Percentiles rank a stretch among this genome's conserved stretches.
These are phyloP conservation scores for Carassius auratus DNA, from an alignment of 2,113 vertebrate species.

Conservation along the genomic window DNA sequence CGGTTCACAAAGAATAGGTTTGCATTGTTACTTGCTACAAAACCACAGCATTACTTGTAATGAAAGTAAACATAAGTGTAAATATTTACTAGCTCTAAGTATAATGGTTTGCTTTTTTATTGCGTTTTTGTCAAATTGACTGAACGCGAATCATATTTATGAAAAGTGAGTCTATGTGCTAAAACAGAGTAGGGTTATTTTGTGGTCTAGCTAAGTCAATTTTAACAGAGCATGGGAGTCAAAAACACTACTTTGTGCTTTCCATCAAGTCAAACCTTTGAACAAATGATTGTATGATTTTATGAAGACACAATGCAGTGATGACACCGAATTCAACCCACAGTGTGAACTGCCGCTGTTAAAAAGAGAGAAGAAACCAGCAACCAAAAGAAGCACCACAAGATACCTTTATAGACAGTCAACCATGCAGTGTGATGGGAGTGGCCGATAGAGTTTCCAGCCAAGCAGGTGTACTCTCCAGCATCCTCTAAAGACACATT, in stretches of 20 bases:
- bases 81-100: neutral
- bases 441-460: conserved; percentile 99
- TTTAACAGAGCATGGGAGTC: neutral
- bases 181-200: too few species aligned
- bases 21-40: neutral
- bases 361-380: conserved; percentile 20
- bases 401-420: conserved; percentile 97
- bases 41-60: neutral
- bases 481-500: conserved; percentile 99
- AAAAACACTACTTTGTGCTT: neutral
- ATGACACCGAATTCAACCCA: conserved; percentile 15
- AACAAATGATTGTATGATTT: neutral
- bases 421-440: conserved; percentile 99
- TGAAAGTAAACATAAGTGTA: conserved; percentile 3
- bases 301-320: neutral
- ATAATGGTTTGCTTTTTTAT: neutral
- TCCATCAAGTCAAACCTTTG: neutral
- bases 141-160: neutral
- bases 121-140: neutral
- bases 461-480: conserved; percentile 99
- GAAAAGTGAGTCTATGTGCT: neutral
- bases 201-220: neutral
- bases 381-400: conserved; percentile 59
- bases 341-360: conserved; percentile 17
- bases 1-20: neutral